Evolutionary conservation across 2,888 invertebrate species (phyloP), one percentile per base, ranked within the genome.

Genomic region (Bhutanitis thaidina): DNA sequence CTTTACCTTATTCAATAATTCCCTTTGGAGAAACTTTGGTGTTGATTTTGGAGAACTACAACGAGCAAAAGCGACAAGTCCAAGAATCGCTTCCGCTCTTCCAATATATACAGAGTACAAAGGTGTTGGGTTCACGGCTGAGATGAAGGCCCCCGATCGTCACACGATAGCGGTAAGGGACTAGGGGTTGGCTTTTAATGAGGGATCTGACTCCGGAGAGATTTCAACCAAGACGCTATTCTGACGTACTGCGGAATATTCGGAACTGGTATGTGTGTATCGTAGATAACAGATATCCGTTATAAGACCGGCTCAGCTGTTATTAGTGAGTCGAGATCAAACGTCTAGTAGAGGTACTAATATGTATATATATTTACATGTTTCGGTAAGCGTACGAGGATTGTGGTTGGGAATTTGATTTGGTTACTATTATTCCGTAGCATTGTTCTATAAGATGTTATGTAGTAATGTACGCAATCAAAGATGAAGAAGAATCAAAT

Each of bases 151-250:
- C 56, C 60, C 57, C 61, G 75, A 77, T 74, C 69, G 71, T 67
- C 74, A 74, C 62, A 62, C 67, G 78, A 80, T 76, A 75, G 49
- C 62, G 47, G 56, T 52, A 54, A 65, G 71, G 66, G 65, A 60
- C 58, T 61, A 64, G 64, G 71, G 69, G 68, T 67, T 69, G 68
- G 68, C 57, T 58, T 54, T 69, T 80, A 79, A 80, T 78, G 72
- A 79, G 68, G 63, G 68, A 62, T 58, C 62, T 61, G 61, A 62
- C 58, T 59, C 64, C 59, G 55, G 54, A 49, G 54, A 59, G 57
- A 57, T 52, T 51, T 46, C 41, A 30, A 35, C 44, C 34, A 39
- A 41, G 48, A 45, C 48, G 35, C 39, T 36, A 40, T 40, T 43
- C 37, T 41, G 49, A 41, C 43, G 35, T 34, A 12, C 30, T 39